Percentiles rank a stretch among this genome's conserved stretches.
phyloP scores from a whole-genome alignment of 1,140 invertebrate genomes.

The Drosophila busckii region DNA sequence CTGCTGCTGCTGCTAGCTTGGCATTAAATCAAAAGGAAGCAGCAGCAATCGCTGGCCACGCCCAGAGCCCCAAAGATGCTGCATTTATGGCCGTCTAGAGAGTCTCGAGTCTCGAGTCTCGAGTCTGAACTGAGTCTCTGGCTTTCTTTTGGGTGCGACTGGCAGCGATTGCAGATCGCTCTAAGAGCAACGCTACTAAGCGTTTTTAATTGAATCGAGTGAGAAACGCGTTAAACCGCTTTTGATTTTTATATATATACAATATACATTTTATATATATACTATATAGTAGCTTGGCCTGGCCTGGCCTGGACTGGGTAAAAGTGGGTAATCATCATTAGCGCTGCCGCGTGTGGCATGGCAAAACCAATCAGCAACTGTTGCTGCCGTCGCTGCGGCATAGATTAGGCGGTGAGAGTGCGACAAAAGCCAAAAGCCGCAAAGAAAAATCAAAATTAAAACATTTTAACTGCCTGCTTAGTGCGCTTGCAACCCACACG shows the following conservation, averaged over 20 bases:
- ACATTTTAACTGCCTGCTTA: constrained; percentile 47
- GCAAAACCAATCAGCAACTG: constrained; percentile 62
- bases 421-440: constrained; percentile 36
- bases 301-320: constrained; percentile 35
- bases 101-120: too few relatives aligned
- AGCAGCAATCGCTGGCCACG: constrained; percentile 35
- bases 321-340: constrained; percentile 75
- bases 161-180: constrained; percentile 9
- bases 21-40: constrained; percentile 40
- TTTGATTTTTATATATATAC: constrained; percentile 60
- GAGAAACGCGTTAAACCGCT: constrained; percentile 73
- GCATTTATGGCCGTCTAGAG: constrained; percentile 7
- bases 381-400: too few relatives aligned
- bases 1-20: too few relatives aligned
- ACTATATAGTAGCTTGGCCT: constrained; percentile 3
- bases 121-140: too few relatives aligned
- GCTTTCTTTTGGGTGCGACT: constrained; percentile 43
- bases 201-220: constrained; percentile 66
- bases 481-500: constrained; percentile 35
- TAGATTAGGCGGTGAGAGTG: constrained; percentile 64
- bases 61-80: constrained; percentile 11
- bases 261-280: constrained; percentile 15
- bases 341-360: constrained; percentile 14
- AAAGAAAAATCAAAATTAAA: constrained; percentile 63
- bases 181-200: constrained; percentile 31